These are phyloP conservation scores for Sebastes glaucus DNA, from an alignment of 2,797 vertebrate species.

Conservation along the genomic window DNA sequence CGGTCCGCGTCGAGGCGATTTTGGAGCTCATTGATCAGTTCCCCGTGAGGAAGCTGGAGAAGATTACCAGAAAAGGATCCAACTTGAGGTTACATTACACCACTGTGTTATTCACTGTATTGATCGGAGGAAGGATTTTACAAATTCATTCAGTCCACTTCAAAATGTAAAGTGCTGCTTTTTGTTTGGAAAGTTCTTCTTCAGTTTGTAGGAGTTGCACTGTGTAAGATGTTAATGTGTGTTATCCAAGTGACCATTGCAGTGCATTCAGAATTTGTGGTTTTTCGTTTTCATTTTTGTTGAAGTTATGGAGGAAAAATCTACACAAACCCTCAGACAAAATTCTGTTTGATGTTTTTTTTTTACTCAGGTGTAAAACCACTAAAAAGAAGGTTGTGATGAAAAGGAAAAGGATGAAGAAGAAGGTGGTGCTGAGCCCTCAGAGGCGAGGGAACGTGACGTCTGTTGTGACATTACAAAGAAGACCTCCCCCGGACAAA, in stretches of 20 bases:
- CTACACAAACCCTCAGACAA: background rate
- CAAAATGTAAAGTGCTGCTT: background rate
- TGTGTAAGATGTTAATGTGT: background rate
- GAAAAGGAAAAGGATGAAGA: conserved; percentile 70
- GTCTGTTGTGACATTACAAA: conserved; percentile 29
- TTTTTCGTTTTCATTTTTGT: background rate
- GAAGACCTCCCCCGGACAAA: conserved; percentile 62
- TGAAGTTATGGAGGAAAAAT: background rate
- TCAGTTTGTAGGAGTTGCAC: background rate
- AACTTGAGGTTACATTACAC: conserved; percentile 54
- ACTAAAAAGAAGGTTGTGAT: conserved; percentile 75
- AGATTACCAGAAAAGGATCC: conserved; percentile 78
- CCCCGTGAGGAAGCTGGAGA: conserved; percentile 83
- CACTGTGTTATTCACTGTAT: background rate
- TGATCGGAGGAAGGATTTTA: background rate
- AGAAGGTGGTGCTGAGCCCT: conserved; percentile 59
- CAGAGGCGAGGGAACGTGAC: conserved; percentile 67
- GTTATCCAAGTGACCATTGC: no score
- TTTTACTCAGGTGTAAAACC: conserved; percentile 70
- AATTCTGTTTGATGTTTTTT: background rate
- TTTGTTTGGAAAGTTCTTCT: background rate
- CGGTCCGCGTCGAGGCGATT: conserved; percentile 80
- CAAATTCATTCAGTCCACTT: background rate
- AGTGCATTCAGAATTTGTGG: background rate
- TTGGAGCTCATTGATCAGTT: conserved; percentile 85